Base-by-base conservation (phyloP, 2,113 vertebrate genomes). In the Bostrychus sinensis region DNA sequence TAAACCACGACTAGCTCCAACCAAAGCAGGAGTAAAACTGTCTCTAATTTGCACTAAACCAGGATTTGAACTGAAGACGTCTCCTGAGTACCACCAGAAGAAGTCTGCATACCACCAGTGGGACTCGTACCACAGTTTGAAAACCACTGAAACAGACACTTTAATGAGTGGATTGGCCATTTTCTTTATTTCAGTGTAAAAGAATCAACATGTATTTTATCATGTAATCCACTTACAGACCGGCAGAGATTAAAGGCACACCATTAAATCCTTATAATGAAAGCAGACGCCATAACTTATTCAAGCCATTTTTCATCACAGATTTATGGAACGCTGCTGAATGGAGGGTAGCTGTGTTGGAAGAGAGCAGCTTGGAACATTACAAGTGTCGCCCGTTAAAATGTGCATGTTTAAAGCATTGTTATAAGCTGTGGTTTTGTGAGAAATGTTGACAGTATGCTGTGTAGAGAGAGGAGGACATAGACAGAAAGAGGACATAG, bases 251-350 rank as follows among this genome's bases (percentile, higher is more conserved):
- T 56, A 64, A 66, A 45, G 41, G 50, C 25, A 28, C 34, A 45
- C 62, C 71, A 58, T 62, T 69, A 57, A 78, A 75, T 69, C 64
- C 25, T 65, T 22, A 16, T 67, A 62, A 84, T 84, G 56, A 77
- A 75, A 72, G 34, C 42, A 25, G 43, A 45, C 3, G n/a, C 32
- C 73, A 65, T 74, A 4, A 82, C 61, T 80, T 70, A 75, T 75
- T 83, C 30, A 70, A 25, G 17, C 55, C 11, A 20, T 25, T 73
- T 78, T 72, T 64, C 57, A 74, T 79, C 70, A 65, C 41, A 42
- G 67, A 77, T 79, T 77, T 56, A 70, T 30, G 61, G 70, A 1
- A 20, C 19, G 32, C 45, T 43, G 14, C 57, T 32, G 60, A 78
- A 68, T 67, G 25, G 37, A 4, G 62, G 37, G 45, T n/a, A n/a